Percentiles rank a stretch among this genome's conserved stretches.
Evolutionary conservation across 2,888 invertebrate genomes (phyloP).

Genomic region (Pandemis corylana): DNA sequence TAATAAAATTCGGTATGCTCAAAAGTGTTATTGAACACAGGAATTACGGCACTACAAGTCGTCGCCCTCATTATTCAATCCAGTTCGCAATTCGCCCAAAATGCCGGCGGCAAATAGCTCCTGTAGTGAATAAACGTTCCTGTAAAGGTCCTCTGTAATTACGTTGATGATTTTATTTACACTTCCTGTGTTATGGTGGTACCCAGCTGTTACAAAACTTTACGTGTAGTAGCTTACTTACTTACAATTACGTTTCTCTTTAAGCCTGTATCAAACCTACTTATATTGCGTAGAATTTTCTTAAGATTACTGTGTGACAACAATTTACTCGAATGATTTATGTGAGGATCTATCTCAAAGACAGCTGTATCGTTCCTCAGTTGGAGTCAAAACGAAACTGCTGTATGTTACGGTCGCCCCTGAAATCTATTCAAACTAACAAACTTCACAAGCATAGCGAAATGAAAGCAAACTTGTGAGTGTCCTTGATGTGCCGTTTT

Average conservation of each 20-base stretch:
- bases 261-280: too few species aligned
- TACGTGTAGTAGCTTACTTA: too few species aligned
- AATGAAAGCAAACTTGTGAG: not conserved
- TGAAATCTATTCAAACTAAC: not conserved
- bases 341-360: not conserved
- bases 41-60: constrained; percentile 42
- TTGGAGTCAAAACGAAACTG: not conserved
- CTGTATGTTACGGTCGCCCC: not conserved
- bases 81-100: constrained; percentile 60
- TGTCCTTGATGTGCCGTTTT: not conserved
- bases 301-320: too few species aligned
- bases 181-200: not conserved
- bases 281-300: too few species aligned
- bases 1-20: not conserved
- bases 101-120: constrained; percentile 55
- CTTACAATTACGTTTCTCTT: too few species aligned
- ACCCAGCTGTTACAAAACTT: too few species aligned
- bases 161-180: constrained; percentile 38
- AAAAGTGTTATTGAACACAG: constrained; percentile 20
- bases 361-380: not conserved
- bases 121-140: constrained; percentile 57
- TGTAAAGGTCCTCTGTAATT: constrained; percentile 35
- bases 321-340: too few species aligned
- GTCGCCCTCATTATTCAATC: constrained; percentile 61
- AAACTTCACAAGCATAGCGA: not conserved